Evolutionary conservation across 2,113 vertebrate species (phyloP).

Genomic region (Bothrops jararaca): DNA sequence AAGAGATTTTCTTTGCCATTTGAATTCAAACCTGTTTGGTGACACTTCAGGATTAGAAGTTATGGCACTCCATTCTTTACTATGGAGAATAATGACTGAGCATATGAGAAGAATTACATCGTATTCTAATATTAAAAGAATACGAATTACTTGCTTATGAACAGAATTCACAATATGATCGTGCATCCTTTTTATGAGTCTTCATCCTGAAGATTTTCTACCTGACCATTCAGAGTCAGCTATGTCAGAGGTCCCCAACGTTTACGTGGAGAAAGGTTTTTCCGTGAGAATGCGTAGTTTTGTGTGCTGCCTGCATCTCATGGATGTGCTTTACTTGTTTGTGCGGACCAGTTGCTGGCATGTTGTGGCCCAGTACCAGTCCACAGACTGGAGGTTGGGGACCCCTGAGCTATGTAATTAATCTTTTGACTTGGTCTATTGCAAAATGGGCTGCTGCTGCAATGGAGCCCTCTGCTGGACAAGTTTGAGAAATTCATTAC

Average conservation of each 20-base stretch:
- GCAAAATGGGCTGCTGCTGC: not conserved
- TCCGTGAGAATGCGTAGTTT: no score
- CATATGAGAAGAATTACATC: not conserved
- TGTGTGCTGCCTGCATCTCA: no score
- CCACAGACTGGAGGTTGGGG: no score
- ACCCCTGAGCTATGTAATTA: not conserved
- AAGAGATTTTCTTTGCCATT: not conserved
- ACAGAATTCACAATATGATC: not conserved
- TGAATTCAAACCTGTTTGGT: not conserved
- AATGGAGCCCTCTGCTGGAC: not conserved
- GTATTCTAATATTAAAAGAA: not conserved
- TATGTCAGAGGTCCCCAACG: no score
- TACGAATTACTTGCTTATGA: not conserved
- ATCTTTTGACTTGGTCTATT: not conserved
- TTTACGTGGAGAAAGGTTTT: no score
- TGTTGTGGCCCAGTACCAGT: no score
- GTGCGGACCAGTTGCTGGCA: no score
- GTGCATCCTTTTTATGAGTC: not conserved
- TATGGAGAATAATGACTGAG: not conserved
- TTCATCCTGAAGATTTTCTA: not conserved
- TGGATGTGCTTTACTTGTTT: no score
- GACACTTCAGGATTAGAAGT: not conserved
- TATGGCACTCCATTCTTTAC: not conserved
- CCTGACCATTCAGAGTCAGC: not conserved
- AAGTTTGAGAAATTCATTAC: not conserved